Conservation (phyloP, 1,140 invertebrate genomes). For the Hyles vespertilio region DNA sequence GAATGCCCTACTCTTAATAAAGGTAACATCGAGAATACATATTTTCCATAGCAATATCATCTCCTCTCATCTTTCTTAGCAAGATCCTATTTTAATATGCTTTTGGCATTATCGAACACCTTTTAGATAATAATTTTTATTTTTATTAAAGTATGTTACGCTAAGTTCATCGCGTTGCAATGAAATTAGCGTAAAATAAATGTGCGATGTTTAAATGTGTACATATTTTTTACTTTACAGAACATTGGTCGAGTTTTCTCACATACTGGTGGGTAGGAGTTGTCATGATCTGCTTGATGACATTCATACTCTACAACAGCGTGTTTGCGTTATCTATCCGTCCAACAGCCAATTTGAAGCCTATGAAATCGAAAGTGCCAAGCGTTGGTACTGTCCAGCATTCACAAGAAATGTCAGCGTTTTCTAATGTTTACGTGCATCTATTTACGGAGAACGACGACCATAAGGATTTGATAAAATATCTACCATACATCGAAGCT, state of each 20-base stretch:
- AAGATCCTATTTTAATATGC: no score
- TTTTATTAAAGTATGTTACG: slow-evolving; percentile 7
- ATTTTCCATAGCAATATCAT: no score
- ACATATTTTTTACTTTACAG: slow-evolving; percentile 46
- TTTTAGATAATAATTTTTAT: background rate
- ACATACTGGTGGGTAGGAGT: slow-evolving; percentile 59
- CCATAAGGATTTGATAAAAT: slow-evolving; percentile 31
- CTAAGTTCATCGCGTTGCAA: no score
- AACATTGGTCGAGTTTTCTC: slow-evolving; percentile 49
- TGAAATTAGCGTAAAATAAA: no score
- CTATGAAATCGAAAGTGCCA: slow-evolving; percentile 11
- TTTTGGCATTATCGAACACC: no score
- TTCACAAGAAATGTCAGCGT: background rate
- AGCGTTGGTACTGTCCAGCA: slow-evolving; percentile 3
- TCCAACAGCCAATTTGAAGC: slow-evolving; percentile 26
- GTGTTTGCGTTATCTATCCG: slow-evolving; percentile 39
- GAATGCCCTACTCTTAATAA: no score
- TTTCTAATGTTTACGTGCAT: slow-evolving; percentile 51
- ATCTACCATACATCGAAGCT: slow-evolving; percentile 39
- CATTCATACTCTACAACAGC: slow-evolving; percentile 59
- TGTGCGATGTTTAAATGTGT: background rate
- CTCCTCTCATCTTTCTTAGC: no score
- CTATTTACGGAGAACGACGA: slow-evolving; percentile 35
- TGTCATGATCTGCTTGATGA: slow-evolving; percentile 49
- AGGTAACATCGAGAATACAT: no score